Conservation (phyloP, 2,888 invertebrate species). For the Selenia dentaria region DNA sequence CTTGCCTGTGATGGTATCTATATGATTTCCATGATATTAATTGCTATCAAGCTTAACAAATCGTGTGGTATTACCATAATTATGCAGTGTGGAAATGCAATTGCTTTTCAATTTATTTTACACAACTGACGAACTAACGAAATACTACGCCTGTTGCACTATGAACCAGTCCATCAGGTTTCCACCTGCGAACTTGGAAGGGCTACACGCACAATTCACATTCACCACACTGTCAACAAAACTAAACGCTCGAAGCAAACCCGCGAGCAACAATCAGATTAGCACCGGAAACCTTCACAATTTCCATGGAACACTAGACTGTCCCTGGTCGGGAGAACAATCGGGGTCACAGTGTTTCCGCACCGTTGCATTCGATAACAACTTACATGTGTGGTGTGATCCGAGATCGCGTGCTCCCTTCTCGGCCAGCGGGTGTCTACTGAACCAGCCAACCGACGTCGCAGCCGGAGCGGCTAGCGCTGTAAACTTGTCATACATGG, state of each 20-base stretch:
- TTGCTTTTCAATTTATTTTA: no score
- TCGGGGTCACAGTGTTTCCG: conserved; percentile 35
- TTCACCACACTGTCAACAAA: conserved; percentile 15
- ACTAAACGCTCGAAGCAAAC: background rate
- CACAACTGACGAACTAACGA: no score
- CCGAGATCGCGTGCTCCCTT: conserved; percentile 40
- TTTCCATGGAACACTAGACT: conserved; percentile 12
- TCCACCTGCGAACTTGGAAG: conserved; percentile 6
- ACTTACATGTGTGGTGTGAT: conserved; percentile 49
- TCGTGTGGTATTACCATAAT: no score
- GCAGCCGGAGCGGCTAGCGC: no score
- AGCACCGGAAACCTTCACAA: conserved; percentile 12
- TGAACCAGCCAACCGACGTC: conserved; percentile 29
- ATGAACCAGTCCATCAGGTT: conserved; percentile 10
- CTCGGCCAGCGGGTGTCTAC: conserved; percentile 45
- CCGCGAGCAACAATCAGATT: background rate
- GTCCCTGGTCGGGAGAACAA: conserved; percentile 28
- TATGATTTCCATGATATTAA: no score
- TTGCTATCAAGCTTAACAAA: no score
- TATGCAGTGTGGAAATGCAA: no score
- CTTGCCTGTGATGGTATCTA: no score
- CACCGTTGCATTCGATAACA: conserved; percentile 31
- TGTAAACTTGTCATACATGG: no score
- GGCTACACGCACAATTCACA: conserved; percentile 8
- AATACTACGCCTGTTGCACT: background rate